These are phyloP conservation scores for Holothuria glaberrima DNA, from an alignment of 35 echinoderm and acorn worm genomes.

Conservation along the genomic window DNA sequence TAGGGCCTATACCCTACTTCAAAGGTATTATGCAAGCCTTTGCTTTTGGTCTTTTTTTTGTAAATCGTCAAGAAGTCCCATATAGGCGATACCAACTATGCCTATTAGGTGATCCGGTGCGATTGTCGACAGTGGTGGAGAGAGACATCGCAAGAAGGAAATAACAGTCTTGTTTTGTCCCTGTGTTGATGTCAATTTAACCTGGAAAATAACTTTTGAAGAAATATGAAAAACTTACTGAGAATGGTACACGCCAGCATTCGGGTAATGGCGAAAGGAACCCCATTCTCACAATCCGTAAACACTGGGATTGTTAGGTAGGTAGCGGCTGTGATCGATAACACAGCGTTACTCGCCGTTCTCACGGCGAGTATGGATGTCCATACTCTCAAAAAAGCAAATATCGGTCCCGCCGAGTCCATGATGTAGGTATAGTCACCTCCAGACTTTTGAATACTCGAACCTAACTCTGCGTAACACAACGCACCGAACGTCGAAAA, in stretches of 20 bases:
- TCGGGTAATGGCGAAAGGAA: constrained; percentile 8
- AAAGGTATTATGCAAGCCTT: no score
- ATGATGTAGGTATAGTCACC: constrained; percentile 85
- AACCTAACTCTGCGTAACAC: constrained; percentile 87
- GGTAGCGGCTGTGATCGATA: constrained; percentile 77
- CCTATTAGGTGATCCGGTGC: no score
- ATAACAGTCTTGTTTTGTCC: no score
- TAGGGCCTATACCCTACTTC: no score
- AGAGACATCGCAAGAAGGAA: no score
- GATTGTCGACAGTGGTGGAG: no score
- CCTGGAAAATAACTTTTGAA: no score
- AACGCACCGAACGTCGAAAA: constrained; percentile 79
- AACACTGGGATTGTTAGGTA: constrained; percentile 66
- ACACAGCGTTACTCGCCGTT: constrained; percentile 68
- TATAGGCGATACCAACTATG: no score
- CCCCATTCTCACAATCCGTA: constrained; percentile 25
- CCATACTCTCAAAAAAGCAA: constrained; percentile 85
- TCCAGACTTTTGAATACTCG: constrained; percentile 78
- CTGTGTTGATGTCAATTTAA: no score
- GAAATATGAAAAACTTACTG: constrained; percentile 5
- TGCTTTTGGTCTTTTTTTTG: no score
- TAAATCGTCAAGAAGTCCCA: no score
- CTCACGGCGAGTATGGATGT: constrained; percentile 68
- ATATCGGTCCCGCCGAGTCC: constrained; percentile 67
- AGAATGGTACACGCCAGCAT: constrained; percentile 43